Base-by-base conservation (phyloP, 2,797 vertebrate genomes). In the Eptatretus atami region DNA sequence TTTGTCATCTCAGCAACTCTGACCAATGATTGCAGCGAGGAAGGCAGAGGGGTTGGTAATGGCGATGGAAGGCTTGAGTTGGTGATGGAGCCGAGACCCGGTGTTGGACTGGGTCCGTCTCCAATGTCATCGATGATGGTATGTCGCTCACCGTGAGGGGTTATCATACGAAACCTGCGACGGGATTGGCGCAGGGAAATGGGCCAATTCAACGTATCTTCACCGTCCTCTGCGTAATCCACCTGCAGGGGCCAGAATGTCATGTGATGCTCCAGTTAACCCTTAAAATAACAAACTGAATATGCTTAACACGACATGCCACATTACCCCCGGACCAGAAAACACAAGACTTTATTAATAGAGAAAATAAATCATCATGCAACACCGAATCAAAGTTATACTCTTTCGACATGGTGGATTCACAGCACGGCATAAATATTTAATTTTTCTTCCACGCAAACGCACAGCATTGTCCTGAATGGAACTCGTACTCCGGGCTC, bases 181-280 rank as follows among this genome's bases (percentile, higher is more conserved):
- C 88, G 81, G 68, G 90, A 98, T 69, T 98, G 90, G 70, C 88
- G 75, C 71, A 95, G 86, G 67, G 90, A 93, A 63, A 86, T 88
- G 77, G 94, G 90, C 13, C 88, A 80, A 70, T 95, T 88, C 68
- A 98, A 95, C 77, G 88, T 93, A 69, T 95, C 90, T 77, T 98
- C 90, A 86, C 87, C 93, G 81, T 98, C 88, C 78, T 98, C 88
- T 85, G 95, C 92, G 76, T 98, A 95, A 82, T 98, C 90, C 75
- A 98, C 88, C 90, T 98, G 73, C 57, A 74, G 70, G 1, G 64
- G 65, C 52, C 65, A 65, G 68, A 67, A 25, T 72, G 63, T 66
- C 54, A 68, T 67, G 66, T 44, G 6, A 44, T 19, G 6, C 31
- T 44, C 31, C 31, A 8, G 31, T 44, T 5, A 55, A 12, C 19